These are phyloP conservation scores for Yponomeuta malinellus DNA, from an alignment of 2,888 invertebrate species.

Conservation along the genomic window DNA sequence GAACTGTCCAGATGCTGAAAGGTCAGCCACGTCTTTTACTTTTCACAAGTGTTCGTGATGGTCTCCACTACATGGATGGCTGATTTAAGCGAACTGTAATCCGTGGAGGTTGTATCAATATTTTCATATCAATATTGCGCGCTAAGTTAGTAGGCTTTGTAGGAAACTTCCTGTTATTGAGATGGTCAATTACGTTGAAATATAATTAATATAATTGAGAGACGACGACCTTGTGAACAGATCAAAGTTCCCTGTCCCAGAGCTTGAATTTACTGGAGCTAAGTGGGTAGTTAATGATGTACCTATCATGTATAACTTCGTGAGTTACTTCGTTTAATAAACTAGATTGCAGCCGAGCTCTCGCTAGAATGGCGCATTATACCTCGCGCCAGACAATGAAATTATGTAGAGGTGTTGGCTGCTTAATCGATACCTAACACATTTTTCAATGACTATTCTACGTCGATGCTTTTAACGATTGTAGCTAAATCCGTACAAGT, in stretches of 20 bases:
- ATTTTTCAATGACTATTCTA: background rate
- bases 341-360: background rate
- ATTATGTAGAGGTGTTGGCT: background rate
- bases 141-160: no score
- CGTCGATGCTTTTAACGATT: background rate
- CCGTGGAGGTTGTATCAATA: no score
- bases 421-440: background rate
- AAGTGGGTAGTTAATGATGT: background rate
- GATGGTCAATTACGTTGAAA: no score
- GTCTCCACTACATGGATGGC: no score
- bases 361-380: background rate
- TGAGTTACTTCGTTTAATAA: background rate
- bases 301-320: background rate
- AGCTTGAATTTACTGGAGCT: background rate
- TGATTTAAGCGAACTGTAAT: no score
- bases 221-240: background rate
- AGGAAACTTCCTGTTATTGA: no score
- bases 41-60: no score
- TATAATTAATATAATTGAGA: no score
- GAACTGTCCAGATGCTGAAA: no score
- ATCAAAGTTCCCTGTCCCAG: background rate
- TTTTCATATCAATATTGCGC: no score
- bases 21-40: no score
- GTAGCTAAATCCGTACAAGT: background rate
- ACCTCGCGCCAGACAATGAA: constrained; percentile 1